Base-by-base conservation (phyloP, 2,888 invertebrate genomes). In the Diarsia mendica region DNA sequence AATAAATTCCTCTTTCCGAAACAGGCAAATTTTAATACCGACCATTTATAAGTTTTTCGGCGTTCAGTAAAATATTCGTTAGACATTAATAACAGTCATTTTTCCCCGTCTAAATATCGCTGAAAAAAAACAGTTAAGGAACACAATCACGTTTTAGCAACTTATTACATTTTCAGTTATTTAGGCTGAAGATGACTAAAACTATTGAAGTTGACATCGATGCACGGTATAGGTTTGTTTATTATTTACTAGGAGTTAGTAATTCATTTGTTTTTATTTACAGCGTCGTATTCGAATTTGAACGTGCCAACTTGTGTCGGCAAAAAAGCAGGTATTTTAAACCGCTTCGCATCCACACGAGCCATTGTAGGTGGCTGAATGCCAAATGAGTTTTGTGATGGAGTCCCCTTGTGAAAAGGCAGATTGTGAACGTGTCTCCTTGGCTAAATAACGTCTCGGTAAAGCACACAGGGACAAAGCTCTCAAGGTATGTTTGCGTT, bases 301-400 rank as follows among this genome's bases (percentile, higher is more conserved):
- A 89, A 91, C 92, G 92, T 92, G 93, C 92, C 91, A 93, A 92
- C 90, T 92, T 92, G 90, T 89, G 89, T 89, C 88, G 86, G 79
- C 84, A 90, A 94, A 94, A 93, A 93, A 93, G 90, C 92, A 93
- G 92, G 94, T 95, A 95, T 94, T 95, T 95, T 93, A 94, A 95
- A 94, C 92, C 91, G 92, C 91, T 92, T 92, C 91, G 91, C 92
- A 94, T 94, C 93, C 92, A 93, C 92, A 92, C 94, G 91, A 91
- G 90, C 92, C 93, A 92, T 93, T 93, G 94, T 94, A 91, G 91
- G 93, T 96, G 96, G 96, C 95, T 93, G 95, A 93, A 95, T 96
- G 96, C 96, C 96, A 96, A 96, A 96, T 95, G 95, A 96, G 94
- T 95, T 95, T 95, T 94, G 94, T 94, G 94, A 95, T 94, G 94